Evolutionary conservation across 2,888 invertebrate species (phyloP), one percentile per base, ranked within the genome.

Genomic region (Drosophila koepferae): DNA sequence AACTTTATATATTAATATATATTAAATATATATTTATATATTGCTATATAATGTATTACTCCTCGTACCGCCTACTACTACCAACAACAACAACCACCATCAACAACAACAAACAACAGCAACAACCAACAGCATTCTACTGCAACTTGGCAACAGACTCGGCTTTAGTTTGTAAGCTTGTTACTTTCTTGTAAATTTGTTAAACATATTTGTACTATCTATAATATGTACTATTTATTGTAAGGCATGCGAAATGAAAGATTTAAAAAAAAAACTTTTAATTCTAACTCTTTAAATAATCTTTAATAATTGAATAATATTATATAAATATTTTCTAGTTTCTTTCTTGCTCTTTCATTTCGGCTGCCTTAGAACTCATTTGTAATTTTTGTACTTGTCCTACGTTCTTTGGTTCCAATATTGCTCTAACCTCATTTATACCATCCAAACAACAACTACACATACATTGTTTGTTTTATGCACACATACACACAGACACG

Each of bases 91-190:
- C 69, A 54, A 75, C 23, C 67, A 67, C 41, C 80, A 71, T 61
- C 70, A 62, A 64, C 68, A 44, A 44, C 80, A 69, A 66, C 67
- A 59, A 62, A 63, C 40, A 66, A 44, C 63, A 51, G n/a, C 54
- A 75, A 46, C 46, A 67, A 63, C 63, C 76, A 75, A 72, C 69
- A 78, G 76, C 64, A 77, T 72, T 67, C 77, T 63, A 65, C 60
- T 66, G 77, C 82, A 80, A 82, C 73, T 83, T 81, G 83, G 71
- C 86, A 80, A 84, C 70, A 79, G 74, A 74, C 75, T 77, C 72
- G 79, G 86, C 88, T 85, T 85, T 85, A 85, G 84, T 87, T 85
- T 81, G 77, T 85, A 85, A 85, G 84, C 84, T 78, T 73, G 23
- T 69, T 66, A 53, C 66, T 59, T 66, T 56, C 72, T 46, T 82